Evolutionary conservation across 2,797 vertebrate genomes (phyloP), one percentile per base, ranked within the genome.

Genomic region (Microctenopoma steveboyesi): DNA sequence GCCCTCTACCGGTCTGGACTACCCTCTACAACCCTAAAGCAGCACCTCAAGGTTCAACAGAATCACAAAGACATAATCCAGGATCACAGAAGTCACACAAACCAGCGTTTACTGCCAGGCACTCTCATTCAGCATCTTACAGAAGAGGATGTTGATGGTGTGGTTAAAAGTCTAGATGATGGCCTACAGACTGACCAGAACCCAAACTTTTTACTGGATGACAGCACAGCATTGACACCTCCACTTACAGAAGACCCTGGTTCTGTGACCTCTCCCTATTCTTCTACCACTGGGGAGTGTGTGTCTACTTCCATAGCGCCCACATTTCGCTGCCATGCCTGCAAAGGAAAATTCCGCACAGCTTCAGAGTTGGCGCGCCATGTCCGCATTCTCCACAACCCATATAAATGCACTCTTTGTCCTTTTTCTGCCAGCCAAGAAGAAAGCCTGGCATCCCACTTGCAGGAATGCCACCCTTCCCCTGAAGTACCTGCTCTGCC

Each of bases 291-390:
- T 8, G 88, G 88, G 48, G 89, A 91, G 52, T 69, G 75, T 1
- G 75, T 54, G 2, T 84, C 88, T 1, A 58, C 76, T 37, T 71
- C 92, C 5, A 72, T 64, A 1, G 90, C 92, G 1, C 46, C 90
- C 12, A 87, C 94, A 8, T 97, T 96, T 85, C 96, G 94, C 58
- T 98, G 96, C 79, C 95, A 96, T 33, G 96, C 95, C 69, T 98
- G 96, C 91, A 98, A 98, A 87, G 96, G 96, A 61, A 97, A 97
- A 91, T 97, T 98, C 88, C 95, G 96, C 56, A 98, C 96, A 0
- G 95, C 95, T 6, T 96, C 94, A 0, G 96, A 98, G 88, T 91
- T 96, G 43, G 95, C 96, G 18, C 95, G 96, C 35, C 96, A 98
- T 45, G 94, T 97, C 39, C 94, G 96, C 69, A 98, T 98, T 77